Evolutionary conservation across 2,113 vertebrate genomes (phyloP).

Genomic region (Zootoca vivipara): DNA sequence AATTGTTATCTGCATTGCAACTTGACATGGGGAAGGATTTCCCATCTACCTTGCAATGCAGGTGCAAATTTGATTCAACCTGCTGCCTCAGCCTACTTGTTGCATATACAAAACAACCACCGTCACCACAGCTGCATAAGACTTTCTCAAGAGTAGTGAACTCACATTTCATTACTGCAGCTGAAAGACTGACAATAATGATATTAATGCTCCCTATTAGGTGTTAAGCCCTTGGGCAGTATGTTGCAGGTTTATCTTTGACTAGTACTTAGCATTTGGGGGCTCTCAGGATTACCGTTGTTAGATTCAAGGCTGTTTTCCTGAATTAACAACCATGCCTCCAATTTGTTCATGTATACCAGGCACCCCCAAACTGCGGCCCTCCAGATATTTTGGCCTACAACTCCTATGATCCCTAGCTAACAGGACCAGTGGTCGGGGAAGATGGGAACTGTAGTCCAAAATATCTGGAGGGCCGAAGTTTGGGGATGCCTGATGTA

Average conservation of each 20-base stretch:
- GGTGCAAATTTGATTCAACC: background rate
- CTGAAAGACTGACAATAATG: background rate
- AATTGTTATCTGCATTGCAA: background rate
- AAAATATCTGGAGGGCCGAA: too few species aligned
- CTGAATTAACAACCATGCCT: background rate
- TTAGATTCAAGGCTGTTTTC: background rate
- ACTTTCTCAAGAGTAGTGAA: background rate
- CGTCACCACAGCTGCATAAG: background rate
- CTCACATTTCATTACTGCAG: background rate
- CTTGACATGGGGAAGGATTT: background rate
- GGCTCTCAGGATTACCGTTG: background rate
- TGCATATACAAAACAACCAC: background rate
- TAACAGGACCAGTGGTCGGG: too few species aligned
- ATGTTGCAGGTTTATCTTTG: background rate
- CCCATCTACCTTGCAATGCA: background rate
- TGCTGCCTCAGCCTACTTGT: background rate
- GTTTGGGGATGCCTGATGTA: too few species aligned
- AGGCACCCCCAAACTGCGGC: too few species aligned
- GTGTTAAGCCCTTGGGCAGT: background rate
- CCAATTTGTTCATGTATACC: background rate
- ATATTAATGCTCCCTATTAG: background rate
- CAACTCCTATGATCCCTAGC: too few species aligned
- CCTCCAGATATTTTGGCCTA: too few species aligned
- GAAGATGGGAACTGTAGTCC: too few species aligned
- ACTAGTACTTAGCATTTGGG: background rate